phyloP scores from a whole-genome alignment of 1,140 invertebrate genomes.

The Trissolcus basalis region DNA sequence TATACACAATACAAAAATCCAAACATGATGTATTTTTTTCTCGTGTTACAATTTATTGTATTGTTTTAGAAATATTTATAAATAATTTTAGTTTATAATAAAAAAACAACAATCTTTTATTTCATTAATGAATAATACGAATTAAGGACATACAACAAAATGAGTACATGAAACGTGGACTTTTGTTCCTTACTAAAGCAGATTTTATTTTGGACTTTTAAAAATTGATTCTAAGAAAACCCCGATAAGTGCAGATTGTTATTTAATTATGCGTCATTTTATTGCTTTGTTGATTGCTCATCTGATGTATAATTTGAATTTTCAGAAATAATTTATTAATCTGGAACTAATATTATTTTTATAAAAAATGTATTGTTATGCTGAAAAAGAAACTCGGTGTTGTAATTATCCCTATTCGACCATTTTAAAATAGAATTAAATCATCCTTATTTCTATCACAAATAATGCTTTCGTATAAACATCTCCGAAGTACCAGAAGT shows the following conservation, averaged over 20 bases:
- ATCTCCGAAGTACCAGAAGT: slow-evolving; percentile 33
- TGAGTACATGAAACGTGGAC: no score
- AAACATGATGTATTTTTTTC: slow-evolving; percentile 47
- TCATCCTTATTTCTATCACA: not conserved
- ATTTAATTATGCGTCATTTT: slow-evolving; percentile 29
- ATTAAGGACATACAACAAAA: not conserved
- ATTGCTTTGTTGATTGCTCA: slow-evolving; percentile 38
- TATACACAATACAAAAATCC: slow-evolving; percentile 24
- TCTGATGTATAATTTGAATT: slow-evolving; percentile 43
- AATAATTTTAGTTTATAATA: slow-evolving; percentile 47
- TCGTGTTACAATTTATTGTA: slow-evolving; percentile 29
- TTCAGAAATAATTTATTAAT: slow-evolving; percentile 26
- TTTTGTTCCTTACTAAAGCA: no score
- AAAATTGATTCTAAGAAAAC: no score
- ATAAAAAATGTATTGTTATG: slow-evolving; percentile 41
- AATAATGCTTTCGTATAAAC: not conserved
- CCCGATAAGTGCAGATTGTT: slow-evolving; percentile 20
- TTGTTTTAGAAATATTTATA: slow-evolving; percentile 51
- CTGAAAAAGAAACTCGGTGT: slow-evolving; percentile 18
- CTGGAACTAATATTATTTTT: slow-evolving; percentile 52
- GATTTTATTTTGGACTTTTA: no score
- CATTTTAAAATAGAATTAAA: slow-evolving; percentile 7
- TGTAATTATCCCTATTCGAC: slow-evolving; percentile 23
- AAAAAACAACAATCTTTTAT: slow-evolving; percentile 23
- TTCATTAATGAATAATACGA: slow-evolving; percentile 14